A percentile compares a stretch with the other conserved stretches of the same genome.
These are phyloP conservation scores for Anthopleura xanthogrammica DNA, from an alignment of 92 coral and sea anemone species.

Conservation along the genomic window DNA sequence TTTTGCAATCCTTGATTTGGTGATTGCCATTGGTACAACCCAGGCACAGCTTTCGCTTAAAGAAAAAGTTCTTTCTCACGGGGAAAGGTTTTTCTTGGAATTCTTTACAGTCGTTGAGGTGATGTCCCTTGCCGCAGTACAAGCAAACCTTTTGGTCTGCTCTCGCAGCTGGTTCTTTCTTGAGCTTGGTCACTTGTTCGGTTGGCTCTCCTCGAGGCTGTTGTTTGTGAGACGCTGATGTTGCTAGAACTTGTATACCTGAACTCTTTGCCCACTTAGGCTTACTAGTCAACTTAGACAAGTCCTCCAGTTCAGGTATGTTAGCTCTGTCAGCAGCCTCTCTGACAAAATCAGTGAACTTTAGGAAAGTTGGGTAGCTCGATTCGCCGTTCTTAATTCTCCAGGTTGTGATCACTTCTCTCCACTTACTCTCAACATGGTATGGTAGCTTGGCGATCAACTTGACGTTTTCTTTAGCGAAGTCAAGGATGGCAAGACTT, in stretches of 20 bases:
- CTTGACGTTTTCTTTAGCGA: conserved; percentile 38
- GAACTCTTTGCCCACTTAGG: conserved; percentile 18
- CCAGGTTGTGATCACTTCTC: conserved; percentile 23
- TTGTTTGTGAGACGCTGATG: conserved; percentile 18
- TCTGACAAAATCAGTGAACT: conserved; percentile 24
- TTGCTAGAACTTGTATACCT: conserved; percentile 26
- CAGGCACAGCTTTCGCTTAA: conserved; percentile 44
- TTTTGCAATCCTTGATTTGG: conserved; percentile 31
- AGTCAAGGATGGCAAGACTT: conserved; percentile 40
- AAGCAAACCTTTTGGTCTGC: conserved; percentile 17
- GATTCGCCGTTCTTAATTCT: conserved; percentile 23
- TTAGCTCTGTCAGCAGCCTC: conserved; percentile 24
- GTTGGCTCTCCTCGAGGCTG: conserved; percentile 10
- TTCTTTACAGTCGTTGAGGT: conserved; percentile 32
- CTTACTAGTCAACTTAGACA: conserved; percentile 32
- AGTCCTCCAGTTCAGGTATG: conserved; percentile 29
- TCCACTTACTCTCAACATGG: conserved; percentile 28
- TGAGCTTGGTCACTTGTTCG: conserved; percentile 3
- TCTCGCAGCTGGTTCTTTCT: conserved; percentile 3
- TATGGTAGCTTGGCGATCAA: conserved; percentile 21
- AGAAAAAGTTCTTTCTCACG: conserved; percentile 51
- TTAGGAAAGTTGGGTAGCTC: conserved; percentile 29
- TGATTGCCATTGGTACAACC: conserved; percentile 46
- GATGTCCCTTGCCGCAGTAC: conserved; percentile 43
- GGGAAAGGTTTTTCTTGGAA: conserved; percentile 32